Conservation (phyloP, 2,888 invertebrate species). For the Drosophila paranaensis region DNA sequence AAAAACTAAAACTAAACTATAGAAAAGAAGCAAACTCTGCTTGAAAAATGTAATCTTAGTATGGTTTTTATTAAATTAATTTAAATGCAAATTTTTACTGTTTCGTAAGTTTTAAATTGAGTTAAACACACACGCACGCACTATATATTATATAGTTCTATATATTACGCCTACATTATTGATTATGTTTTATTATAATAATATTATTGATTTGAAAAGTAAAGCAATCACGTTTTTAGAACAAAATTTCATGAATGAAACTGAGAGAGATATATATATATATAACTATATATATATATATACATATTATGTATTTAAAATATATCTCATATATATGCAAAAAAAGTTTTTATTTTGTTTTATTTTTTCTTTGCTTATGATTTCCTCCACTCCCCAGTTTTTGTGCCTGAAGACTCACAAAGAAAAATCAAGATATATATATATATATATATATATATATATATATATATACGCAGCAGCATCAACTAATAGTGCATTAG, state of each 20-base stretch:
- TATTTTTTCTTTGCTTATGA: conserved; percentile 18
- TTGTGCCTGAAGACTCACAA: conserved; percentile 52
- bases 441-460: not conserved
- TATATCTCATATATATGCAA: conserved; percentile 57
- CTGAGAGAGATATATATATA: conserved; percentile 46
- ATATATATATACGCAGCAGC: conserved; percentile 35
- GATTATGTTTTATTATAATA: conserved; percentile 57
- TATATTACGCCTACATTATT: conserved; percentile 46
- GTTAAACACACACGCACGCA: conserved; percentile 36
- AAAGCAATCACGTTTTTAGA: conserved; percentile 73
- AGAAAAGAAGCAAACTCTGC: conserved; percentile 6
- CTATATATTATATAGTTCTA: conserved; percentile 43
- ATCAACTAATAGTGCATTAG: conserved; percentile 76
- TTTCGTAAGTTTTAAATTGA: conserved; percentile 47
- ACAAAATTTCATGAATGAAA: conserved; percentile 54
- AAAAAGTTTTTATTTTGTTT: conserved; percentile 40
- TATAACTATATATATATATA: conserved; percentile 42
- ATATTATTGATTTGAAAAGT: conserved; percentile 69
- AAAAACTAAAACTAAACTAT: conserved; percentile 30
- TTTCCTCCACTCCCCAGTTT: conserved; percentile 11
- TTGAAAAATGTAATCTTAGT: conserved; percentile 37
- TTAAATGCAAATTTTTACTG: conserved; percentile 53
- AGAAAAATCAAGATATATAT: not conserved
- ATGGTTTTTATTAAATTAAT: conserved; percentile 53
- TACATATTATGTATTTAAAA: conserved; percentile 52